These are phyloP conservation scores for Erythrocercus mccallii DNA, from an alignment of 2,113 vertebrate species.

Conservation along the genomic window DNA sequence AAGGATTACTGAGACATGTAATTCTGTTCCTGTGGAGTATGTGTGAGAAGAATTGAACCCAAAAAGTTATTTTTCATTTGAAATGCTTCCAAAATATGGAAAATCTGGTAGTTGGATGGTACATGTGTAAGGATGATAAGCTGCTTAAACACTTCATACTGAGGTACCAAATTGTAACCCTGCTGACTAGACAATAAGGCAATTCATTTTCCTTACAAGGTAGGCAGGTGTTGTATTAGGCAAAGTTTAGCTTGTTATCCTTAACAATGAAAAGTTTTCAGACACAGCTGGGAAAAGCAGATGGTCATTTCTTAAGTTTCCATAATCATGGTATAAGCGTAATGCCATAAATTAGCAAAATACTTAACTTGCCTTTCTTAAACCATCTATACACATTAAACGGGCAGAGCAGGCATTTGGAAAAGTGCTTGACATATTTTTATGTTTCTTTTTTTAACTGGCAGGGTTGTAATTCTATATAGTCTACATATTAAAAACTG, in stretches of 20 bases:
- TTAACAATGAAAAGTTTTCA: constrained; percentile 23
- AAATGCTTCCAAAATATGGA: neutral
- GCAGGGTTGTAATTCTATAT: constrained; percentile 11
- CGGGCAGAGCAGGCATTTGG: constrained; percentile 15
- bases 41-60: neutral
- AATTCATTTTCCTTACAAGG: neutral
- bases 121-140: neutral
- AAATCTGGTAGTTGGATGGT: neutral
- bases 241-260: neutral
- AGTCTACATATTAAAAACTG: constrained; percentile 32
- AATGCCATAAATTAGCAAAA: constrained; percentile 10
- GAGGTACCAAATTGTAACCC: neutral
- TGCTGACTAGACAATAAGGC: neutral
- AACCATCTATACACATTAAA: constrained; percentile 7
- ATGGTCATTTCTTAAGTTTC: constrained; percentile 11
- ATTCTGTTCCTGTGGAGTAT: neutral
- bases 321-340: neutral
- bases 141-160: neutral
- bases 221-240: neutral
- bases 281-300: neutral
- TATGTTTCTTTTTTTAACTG: constrained; percentile 15
- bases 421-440: neutral
- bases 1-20: neutral
- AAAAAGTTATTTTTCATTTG: neutral
- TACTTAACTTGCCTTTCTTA: constrained; percentile 10